Evolutionary conservation across 2,797 vertebrate genomes (phyloP).

Genomic region (Emys orbicularis): DNA sequence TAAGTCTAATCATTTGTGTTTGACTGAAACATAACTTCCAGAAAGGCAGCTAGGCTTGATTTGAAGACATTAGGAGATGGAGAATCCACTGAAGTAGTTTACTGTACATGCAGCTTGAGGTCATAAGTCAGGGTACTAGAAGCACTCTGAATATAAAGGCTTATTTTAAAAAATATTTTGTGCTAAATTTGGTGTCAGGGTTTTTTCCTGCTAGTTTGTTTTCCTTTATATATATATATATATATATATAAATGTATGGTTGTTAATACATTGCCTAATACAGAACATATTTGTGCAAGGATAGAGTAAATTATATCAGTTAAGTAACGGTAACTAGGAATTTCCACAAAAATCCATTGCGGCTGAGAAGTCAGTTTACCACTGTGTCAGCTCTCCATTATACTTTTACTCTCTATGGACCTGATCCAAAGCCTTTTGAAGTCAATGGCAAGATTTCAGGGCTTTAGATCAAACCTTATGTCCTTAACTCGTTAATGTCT

Average conservation of each 20-base stretch:
- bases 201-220: conserved; percentile 4
- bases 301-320: conserved; percentile 10
- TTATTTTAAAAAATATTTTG: conserved; percentile 5
- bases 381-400: not conserved
- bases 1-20: not conserved
- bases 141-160: not conserved
- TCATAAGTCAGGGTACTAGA: rapidly evolving
- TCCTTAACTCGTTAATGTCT: not conserved
- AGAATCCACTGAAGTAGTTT: not conserved
- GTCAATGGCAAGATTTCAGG: not conserved
- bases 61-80: not conserved
- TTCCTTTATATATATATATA: not conserved
- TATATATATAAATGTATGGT: not conserved
- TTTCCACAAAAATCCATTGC: conserved; percentile 43
- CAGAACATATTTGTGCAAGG: not conserved
- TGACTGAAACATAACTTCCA: conserved; percentile 3
- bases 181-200: not conserved
- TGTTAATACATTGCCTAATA: not conserved
- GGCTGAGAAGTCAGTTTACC: conserved; percentile 33
- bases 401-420: not conserved
- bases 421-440: not conserved
- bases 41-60: not conserved
- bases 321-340: conserved; percentile 45
- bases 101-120: not conserved
- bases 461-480: not conserved